These are phyloP conservation scores for Malthinus flaveolus DNA, from an alignment of 2,888 invertebrate species.

Conservation along the genomic window DNA sequence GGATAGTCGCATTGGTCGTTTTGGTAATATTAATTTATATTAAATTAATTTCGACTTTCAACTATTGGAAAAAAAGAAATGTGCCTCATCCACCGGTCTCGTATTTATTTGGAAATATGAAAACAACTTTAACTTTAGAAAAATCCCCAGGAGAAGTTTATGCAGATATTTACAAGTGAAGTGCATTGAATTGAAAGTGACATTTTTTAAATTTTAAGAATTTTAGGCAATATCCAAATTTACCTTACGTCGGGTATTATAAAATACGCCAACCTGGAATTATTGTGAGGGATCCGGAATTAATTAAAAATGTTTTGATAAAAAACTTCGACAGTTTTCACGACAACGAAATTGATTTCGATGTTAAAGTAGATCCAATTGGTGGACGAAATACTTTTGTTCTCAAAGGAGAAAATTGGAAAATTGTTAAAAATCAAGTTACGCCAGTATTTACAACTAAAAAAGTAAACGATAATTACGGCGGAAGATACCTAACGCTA, in stretches of 20 bases:
- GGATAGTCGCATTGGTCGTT: background rate
- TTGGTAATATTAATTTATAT: background rate
- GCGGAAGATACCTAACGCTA: too few species aligned
- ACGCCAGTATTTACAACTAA: constrained; percentile 57
- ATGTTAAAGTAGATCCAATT: constrained; percentile 55
- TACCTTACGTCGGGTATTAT: constrained; percentile 49
- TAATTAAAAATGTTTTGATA: constrained; percentile 44
- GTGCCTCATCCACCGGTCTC: constrained; percentile 37
- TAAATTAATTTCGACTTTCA: constrained; percentile 5
- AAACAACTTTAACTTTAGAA: constrained; percentile 34
- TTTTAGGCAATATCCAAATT: constrained; percentile 42
- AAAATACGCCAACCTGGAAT: constrained; percentile 43
- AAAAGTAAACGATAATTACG: constrained; percentile 50
- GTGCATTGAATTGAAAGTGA: constrained; percentile 2
- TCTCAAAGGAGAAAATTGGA: constrained; percentile 57
- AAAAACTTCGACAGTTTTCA: constrained; percentile 50
- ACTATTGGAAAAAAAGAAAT: constrained; percentile 39
- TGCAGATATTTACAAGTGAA: constrained; percentile 44
- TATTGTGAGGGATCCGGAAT: constrained; percentile 47
- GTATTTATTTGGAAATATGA: constrained; percentile 41
- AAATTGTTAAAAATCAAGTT: constrained; percentile 54
- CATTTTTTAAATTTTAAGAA: background rate
- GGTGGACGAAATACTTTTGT: constrained; percentile 56
- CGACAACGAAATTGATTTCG: constrained; percentile 47
- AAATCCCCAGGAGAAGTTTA: constrained; percentile 39